Evolutionary conservation across 2,113 vertebrate species (phyloP), one percentile per base, ranked within the genome.

Genomic region (Prunella himalayana): DNA sequence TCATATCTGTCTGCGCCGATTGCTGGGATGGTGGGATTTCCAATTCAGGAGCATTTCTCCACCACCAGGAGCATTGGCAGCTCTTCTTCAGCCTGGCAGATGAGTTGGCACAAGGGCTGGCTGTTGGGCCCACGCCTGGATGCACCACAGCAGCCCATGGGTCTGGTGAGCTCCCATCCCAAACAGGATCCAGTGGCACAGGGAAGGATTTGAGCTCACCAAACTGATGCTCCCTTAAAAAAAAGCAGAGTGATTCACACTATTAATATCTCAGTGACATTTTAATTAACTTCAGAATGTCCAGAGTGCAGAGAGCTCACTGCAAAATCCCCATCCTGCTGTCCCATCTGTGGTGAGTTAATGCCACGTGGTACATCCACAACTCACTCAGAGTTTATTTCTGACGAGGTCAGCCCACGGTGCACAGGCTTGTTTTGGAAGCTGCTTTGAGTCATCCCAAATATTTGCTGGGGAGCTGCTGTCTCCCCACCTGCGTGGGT

Each of bases 281-380:
- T 82, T 87, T 23, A 25, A 73, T 86, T 53, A 42, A 39, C 57
- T 44, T 33, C 82, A 61, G 53, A 41, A 71, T 45, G 68, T 37
- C 83, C 93, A 50, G 90, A 50, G 70, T 50, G 47, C 27, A 70
- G 75, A 49, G 72, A 88, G 27, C 53, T 47, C 0, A 0, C 30
- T 54, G n/a, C 51, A 56, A 5, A 53, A 39, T 24, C 60, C 68
- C 86, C 82, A 7, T 63, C 21, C 45, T 79, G 57, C 54, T 59
- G 56, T 18, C 95, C 65, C 90, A 73, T 83, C 88, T 78, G 88
- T 12, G 79, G n/a, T 59, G 86, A 83, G 56, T 90, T 88, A 54
- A 63, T 64, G 72, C 68, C 76, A 35, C 12, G 37, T 80, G 92
- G 53, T 54, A 12, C 15, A 11, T 25, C 25, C 63, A 14, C 14